Conservation (phyloP, 2,797 vertebrate genomes). For the Pachyuromys duprasi region DNA sequence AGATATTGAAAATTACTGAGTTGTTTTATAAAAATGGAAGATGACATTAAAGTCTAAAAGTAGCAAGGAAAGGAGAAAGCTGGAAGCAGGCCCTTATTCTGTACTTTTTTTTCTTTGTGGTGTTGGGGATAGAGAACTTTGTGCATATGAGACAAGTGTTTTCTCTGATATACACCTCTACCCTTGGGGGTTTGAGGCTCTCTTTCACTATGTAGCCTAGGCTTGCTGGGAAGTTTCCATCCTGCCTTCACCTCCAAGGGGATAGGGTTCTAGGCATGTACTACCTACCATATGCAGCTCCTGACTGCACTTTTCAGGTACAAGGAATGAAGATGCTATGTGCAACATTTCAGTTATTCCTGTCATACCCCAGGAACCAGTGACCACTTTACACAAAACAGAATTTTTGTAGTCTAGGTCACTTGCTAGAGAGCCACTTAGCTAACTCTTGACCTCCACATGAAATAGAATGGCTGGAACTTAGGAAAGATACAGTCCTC, state of each 20-base stretch:
- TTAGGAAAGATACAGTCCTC: background rate
- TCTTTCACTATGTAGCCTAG: background rate
- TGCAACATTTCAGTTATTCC: background rate
- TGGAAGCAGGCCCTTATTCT: background rate
- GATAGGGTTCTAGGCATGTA: too few relatives aligned
- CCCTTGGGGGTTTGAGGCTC: background rate
- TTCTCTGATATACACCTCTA: background rate
- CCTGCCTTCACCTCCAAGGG: background rate
- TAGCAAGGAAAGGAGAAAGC: background rate
- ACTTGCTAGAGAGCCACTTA: background rate
- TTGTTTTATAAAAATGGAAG: constrained; percentile 43
- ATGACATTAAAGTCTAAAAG: background rate
- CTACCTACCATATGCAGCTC: background rate
- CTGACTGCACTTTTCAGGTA: background rate
- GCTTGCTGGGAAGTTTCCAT: background rate
- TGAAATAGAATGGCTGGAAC: background rate
- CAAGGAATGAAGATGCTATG: background rate
- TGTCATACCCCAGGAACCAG: background rate
- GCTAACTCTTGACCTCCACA: background rate
- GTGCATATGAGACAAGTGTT: background rate
- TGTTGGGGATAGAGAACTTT: background rate
- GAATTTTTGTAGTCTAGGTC: background rate
- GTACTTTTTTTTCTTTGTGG: background rate
- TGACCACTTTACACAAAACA: background rate
- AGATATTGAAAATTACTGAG: background rate